These are phyloP conservation scores for Procavia capensis DNA, from an alignment of 2,113 vertebrate species.

Conservation along the genomic window DNA sequence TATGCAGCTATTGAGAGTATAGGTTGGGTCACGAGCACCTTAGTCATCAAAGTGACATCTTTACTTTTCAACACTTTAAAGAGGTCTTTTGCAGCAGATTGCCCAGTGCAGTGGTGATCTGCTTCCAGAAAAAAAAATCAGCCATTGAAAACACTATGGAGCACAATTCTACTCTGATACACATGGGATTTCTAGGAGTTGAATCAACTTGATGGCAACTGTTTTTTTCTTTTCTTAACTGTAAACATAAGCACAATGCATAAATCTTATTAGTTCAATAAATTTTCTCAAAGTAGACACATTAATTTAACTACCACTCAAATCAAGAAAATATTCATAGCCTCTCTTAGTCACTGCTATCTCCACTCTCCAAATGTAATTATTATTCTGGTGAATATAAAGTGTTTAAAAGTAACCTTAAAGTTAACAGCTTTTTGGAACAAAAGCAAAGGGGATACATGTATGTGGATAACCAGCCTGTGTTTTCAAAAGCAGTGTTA, in stretches of 20 bases:
- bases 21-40: no score
- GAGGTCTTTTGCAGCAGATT: no score
- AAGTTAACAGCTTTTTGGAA: constrained; percentile 19
- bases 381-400: neutral
- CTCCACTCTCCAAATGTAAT: neutral
- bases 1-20: no score
- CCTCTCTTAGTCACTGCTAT: neutral
- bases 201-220: neutral
- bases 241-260: neutral
- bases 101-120: neutral
- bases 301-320: neutral
- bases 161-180: neutral
- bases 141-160: neutral
- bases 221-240: neutral
- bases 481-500: neutral
- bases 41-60: no score
- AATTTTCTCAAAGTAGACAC: constrained; percentile 13
- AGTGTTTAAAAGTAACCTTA: constrained; percentile 32
- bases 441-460: neutral
- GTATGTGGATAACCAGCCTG: neutral
- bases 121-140: neutral
- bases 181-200: neutral
- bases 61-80: no score
- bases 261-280: neutral
- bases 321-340: neutral